A percentile compares a stretch with the other conserved stretches of the same genome.
These are phyloP conservation scores for Cyphomyrus discorhynchus DNA, from an alignment of 2,113 vertebrate species.

Conservation along the genomic window DNA sequence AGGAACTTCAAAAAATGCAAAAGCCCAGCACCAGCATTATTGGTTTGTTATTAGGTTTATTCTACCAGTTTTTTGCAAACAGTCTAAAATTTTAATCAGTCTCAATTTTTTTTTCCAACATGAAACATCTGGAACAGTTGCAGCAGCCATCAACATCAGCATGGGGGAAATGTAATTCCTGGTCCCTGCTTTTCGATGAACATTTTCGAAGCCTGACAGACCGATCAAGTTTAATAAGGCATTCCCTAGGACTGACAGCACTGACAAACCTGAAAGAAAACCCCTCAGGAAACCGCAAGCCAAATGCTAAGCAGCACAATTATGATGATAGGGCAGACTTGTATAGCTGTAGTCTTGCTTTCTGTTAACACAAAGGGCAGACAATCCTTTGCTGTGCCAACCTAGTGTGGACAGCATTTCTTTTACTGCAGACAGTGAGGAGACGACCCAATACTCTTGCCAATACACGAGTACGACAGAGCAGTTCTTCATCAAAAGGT, in stretches of 20 bases:
- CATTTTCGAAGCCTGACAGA: background rate
- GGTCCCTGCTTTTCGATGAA: background rate
- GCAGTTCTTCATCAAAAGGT: background rate
- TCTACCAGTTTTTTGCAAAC: background rate
- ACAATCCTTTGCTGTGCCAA: background rate
- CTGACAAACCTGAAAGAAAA: background rate
- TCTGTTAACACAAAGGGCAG: background rate
- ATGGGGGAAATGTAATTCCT: background rate
- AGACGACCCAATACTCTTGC: background rate
- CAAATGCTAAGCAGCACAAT: background rate
- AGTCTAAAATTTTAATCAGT: background rate
- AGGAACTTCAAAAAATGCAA: slow-evolving; percentile 31
- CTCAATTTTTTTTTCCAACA: background rate
- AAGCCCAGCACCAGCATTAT: slow-evolving; percentile 12
- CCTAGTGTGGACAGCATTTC: background rate
- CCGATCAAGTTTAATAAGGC: background rate
- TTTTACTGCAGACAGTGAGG: background rate
- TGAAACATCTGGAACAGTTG: background rate
- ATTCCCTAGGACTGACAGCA: background rate
- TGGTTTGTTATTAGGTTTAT: slow-evolving; percentile 24
- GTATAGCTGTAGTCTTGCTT: background rate
- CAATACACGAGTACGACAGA: background rate
- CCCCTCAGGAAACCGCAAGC: background rate
- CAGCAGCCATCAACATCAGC: too few species aligned
- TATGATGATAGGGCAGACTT: background rate